Base-by-base conservation (phyloP, 2,113 vertebrate genomes). In the Aphelocoma coerulescens region DNA sequence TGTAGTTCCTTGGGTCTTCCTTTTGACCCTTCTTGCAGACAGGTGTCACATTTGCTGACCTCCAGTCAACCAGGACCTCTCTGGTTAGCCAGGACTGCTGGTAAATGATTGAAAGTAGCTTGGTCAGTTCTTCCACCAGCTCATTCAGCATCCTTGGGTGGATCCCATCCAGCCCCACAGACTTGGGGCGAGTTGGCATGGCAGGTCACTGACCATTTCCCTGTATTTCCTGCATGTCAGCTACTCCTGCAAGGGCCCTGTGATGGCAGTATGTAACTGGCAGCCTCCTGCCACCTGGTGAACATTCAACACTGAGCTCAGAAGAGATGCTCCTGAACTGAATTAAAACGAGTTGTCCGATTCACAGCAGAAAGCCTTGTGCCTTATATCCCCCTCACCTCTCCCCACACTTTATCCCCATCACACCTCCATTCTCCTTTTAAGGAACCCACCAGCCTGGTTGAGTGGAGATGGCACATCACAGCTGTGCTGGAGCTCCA, bases 271-370 rank as follows among this genome's bases (percentile, higher is more conserved):
- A 9, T 1, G 11, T 21, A 85, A 55, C 30, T 14, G 8, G 57
- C 21, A 58, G 49, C 77, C 67, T 93, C 13, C 15, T 23, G 66
- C 28, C 74, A 77, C 74, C 54, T 73, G 43, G 26, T 52, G 55
- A 93, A 63, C 5, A 58, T 32, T 48, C 26, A 39, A 24, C 18
- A 19, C 0, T 1, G 20, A 63, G 21, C 20, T 77, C 32, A 43
- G 24, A 57, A 79, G 16, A 87, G 54, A 62, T 1, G 1, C 89
- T 51, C 18, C 23, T 43, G 21, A 81, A 13, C 6, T 8, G 17
- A 46, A 75, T 24, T 44, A 35, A 54, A 80, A 19, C 0, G 0
- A 54, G 6, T 30, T 5, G 17, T 21, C 52, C 52, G 3, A 1
- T 22, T 52, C 9, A 27, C 17, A 67, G 32, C 4, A 77, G 46